Evolutionary conservation across 2,888 invertebrate genomes (phyloP), one percentile per base, ranked within the genome.

Genomic region (Chrysodeixis includens): DNA sequence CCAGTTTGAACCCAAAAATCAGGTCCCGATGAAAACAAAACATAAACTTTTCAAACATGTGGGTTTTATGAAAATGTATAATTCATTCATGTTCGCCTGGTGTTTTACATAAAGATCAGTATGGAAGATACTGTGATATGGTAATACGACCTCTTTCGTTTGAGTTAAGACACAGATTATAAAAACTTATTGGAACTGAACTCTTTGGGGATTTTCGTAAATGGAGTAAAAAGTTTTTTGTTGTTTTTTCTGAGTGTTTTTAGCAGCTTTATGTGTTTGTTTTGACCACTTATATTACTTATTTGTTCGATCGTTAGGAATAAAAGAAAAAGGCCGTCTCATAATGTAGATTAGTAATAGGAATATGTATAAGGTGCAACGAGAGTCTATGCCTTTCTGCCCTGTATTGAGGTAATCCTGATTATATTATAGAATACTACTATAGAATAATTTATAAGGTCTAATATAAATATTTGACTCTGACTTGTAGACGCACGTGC

Each of bases 21-120:
- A n/a, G 1, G n/a, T n/a, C n/a, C 6, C 7, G n/a, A 62, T 61
- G 56, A 44, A 26, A 62, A 53, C 16, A 71, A 58, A 46, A 49
- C 18, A 61, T 68, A 67, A 64, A 59, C 6, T 59, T 64, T 62
- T 59, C 56, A 61, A 62, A 65, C 58, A 70, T 65, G 52, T 66
- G 56, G 53, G 49, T 62, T 40, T 73, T 75, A 76, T 76, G 74
- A 63, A 62, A 61, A 83, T 82, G 76, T 79, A 65, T 81, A 74
- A 81, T 82, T 78, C 80, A 84, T 79, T 77, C 83, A 82, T 83
- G 81, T 69, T 82, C 84, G 83, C 77, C 69, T 52, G 40, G 30
- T 6, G 76, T 72, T 83, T 81, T 81, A 72, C 82, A 83, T 84
- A 79, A 78, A 82, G 71, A 77, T 78, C 76, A 63, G 56, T 57